Conservation (phyloP, 1,140 invertebrate genomes). For the Probaryconus sp. region DNA sequence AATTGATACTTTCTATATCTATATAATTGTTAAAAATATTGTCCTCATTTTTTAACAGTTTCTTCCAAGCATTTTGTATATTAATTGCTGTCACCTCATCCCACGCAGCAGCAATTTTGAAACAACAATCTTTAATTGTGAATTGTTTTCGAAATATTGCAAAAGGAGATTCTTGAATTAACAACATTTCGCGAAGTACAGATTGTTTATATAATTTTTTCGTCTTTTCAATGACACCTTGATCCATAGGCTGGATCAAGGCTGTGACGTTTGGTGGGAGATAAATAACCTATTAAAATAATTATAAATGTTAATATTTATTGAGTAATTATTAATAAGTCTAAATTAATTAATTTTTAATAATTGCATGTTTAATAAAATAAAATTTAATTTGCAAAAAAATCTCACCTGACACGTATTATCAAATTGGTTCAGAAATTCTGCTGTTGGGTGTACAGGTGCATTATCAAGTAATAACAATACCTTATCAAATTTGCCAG, state of each 20-base stretch:
- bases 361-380: no score
- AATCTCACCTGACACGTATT: constrained; percentile 66
- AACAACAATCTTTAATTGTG: background rate
- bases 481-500: background rate
- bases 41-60: background rate
- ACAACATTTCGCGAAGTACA: background rate
- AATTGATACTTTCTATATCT: no score
- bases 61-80: background rate
- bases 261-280: constrained; percentile 73
- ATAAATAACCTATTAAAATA: constrained; percentile 66
- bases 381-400: background rate
- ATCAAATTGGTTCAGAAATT: constrained; percentile 67
- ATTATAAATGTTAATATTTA: background rate
- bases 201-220: constrained; percentile 9
- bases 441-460: constrained; percentile 67
- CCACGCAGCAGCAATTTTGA: background rate
- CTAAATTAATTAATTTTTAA: no score
- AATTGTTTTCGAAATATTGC: background rate
- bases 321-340: no score
- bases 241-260: constrained; percentile 73
- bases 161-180: background rate
- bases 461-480: constrained; percentile 37
- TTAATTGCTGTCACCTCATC: background rate
- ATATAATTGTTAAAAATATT: no score
- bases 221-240: constrained; percentile 44